A percentile compares a stretch with the other conserved stretches of the same genome.
phyloP scores from a whole-genome alignment of 1,140 invertebrate species.

The Artemia franciscana region DNA sequence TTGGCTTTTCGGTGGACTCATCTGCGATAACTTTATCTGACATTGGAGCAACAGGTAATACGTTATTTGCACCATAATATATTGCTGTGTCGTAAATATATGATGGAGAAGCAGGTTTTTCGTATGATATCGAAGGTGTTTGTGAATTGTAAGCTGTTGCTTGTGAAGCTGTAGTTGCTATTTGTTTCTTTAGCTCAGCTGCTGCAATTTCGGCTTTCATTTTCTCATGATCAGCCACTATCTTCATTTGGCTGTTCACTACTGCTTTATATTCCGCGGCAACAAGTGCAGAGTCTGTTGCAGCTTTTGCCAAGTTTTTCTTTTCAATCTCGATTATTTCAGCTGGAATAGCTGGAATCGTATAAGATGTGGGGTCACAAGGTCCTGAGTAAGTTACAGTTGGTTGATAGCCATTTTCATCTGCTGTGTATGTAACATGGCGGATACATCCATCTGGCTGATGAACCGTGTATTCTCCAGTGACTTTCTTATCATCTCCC shows the following conservation, averaged over 20 bases:
- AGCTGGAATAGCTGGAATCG: background rate
- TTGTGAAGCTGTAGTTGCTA: background rate
- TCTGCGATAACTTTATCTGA: background rate
- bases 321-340: background rate
- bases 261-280: background rate
- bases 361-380: background rate
- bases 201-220: background rate
- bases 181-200: background rate
- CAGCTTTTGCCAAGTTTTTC: background rate
- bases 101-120: background rate
- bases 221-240: background rate
- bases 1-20: background rate
- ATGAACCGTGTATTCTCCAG: background rate
- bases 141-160: background rate
- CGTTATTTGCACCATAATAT: background rate
- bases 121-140: background rate
- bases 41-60: background rate
- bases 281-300: background rate
- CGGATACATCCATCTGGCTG: slow-evolving; percentile 1
- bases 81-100: background rate
- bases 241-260: background rate
- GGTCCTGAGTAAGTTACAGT: background rate
- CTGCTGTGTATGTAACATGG: background rate
- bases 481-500: background rate
- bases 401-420: background rate